Percentiles rank a stretch among this genome's conserved stretches.
Evolutionary conservation across 1,140 invertebrate genomes (phyloP).

Genomic region (Parasteatoda tepidariorum): DNA sequence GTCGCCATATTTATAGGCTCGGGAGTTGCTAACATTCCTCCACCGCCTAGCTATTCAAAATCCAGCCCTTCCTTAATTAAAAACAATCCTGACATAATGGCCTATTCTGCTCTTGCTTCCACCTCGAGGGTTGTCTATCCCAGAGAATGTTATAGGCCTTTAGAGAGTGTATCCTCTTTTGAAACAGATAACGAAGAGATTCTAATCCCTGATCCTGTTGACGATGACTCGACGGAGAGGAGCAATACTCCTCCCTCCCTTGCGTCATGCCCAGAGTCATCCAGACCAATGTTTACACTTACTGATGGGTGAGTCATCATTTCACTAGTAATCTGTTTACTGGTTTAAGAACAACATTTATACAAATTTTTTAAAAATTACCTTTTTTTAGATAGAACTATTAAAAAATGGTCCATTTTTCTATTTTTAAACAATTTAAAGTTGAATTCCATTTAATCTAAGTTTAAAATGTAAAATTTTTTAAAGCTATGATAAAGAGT

Average conservation of each 20-base stretch:
- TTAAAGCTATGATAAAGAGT: no score
- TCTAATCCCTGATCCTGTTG: background rate
- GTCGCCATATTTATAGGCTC: background rate
- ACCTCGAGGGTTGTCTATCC: conserved; percentile 38
- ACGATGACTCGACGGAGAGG: conserved; percentile 41
- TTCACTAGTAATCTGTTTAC: no score
- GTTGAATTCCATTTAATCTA: no score
- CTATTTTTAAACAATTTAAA: no score
- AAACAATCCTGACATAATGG: background rate
- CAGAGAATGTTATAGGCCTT: conserved; percentile 30
- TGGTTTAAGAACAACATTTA: no score
- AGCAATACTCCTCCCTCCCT: conserved; percentile 34
- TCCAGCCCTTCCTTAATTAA: conserved; percentile 27
- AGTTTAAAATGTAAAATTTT: no score
- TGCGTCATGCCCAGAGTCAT: conserved; percentile 25
- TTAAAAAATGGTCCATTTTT: no score
- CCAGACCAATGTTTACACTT: background rate
- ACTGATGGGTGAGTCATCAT: conserved; percentile 40
- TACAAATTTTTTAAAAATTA: no score
- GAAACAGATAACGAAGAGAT: conserved; percentile 30
- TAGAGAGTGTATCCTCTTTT: background rate
- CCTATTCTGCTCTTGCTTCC: background rate
- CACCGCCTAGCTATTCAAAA: conserved; percentile 26
- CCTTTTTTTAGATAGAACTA: no score
- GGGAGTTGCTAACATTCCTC: conserved; percentile 11